Evolutionary conservation across 2,888 invertebrate species (phyloP).

Genomic region (Frankliniella intonsa): DNA sequence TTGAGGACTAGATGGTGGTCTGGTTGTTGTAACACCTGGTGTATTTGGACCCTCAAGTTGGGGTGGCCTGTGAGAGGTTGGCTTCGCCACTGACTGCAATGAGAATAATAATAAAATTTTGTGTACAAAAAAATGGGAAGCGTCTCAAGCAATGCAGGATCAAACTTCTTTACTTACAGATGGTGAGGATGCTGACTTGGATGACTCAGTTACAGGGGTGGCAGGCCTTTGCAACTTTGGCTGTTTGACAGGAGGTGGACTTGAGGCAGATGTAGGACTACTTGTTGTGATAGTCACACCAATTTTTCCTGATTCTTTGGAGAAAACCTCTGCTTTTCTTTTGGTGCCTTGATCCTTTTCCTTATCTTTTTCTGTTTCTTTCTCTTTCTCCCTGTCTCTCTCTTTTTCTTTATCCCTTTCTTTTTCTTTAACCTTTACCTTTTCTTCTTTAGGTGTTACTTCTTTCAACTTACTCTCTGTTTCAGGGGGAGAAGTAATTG

Average conservation of each 20-base stretch:
- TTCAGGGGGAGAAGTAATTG: background rate
- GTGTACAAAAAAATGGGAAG: background rate
- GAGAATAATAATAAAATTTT: background rate
- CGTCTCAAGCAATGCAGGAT: no score
- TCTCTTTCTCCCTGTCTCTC: constrained; percentile 30
- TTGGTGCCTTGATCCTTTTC: constrained; percentile 54
- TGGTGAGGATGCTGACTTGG: constrained; percentile 40
- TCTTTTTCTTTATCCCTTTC: constrained; percentile 34
- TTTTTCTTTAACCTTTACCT: constrained; percentile 28
- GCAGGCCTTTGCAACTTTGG: constrained; percentile 42
- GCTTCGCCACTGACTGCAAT: background rate
- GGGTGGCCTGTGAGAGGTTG: background rate
- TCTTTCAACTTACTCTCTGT: background rate
- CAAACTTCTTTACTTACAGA: constrained; percentile 40
- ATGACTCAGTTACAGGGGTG: constrained; percentile 38
- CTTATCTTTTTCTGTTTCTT: constrained; percentile 31
- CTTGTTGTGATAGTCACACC: constrained; percentile 84
- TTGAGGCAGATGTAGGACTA: constrained; percentile 48
- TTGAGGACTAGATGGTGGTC: background rate
- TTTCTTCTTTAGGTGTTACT: constrained; percentile 19
- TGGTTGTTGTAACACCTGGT: background rate
- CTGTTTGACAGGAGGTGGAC: constrained; percentile 49
- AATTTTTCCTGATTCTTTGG: constrained; percentile 82
- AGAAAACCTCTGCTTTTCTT: constrained; percentile 80
- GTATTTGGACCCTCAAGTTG: background rate